Conservation (phyloP, 2,113 vertebrate genomes). For the Larimichthys crocea region DNA sequence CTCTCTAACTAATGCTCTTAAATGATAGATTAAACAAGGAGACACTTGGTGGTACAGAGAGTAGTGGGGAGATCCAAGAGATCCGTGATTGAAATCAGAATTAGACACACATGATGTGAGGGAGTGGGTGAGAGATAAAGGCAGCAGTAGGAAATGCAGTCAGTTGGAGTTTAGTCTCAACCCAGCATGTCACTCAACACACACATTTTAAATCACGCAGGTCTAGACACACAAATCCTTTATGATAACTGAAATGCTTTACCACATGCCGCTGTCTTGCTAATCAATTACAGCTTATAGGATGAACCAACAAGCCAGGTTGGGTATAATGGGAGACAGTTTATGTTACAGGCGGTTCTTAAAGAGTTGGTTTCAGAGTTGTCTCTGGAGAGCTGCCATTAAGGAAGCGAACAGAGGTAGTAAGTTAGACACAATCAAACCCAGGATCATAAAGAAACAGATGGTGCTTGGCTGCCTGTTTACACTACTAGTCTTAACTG, state of each 20-base stretch:
- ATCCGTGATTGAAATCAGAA: conserved; percentile 60
- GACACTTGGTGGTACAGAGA: conserved; percentile 42
- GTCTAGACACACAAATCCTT: conserved; percentile 19
- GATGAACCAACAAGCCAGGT: conserved; percentile 26
- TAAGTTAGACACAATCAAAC: conserved; percentile 53
- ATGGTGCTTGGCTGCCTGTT: conserved; percentile 64
- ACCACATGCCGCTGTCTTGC: not conserved
- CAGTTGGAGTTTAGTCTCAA: conserved; percentile 20
- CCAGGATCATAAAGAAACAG: conserved; percentile 65
- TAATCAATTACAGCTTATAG: conserved; percentile 30
- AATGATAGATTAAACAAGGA: conserved; percentile 73
- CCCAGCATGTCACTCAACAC: conserved; percentile 34
- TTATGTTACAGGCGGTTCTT: conserved; percentile 33
- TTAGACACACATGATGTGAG: conserved; percentile 36
- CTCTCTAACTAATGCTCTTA: conserved; percentile 70
- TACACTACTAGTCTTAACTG: conserved; percentile 62
- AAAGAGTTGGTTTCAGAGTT: conserved; percentile 34
- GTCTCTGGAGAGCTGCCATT: conserved; percentile 50
- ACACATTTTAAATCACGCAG: conserved; percentile 40
- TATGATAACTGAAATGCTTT: conserved; percentile 13
- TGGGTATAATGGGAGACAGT: conserved; percentile 13
- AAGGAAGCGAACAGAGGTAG: conserved; percentile 28
- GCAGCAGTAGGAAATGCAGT: conserved; percentile 30
- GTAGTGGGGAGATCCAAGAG: conserved; percentile 42
- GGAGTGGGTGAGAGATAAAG: conserved; percentile 20